A percentile compares a stretch with the other conserved stretches of the same genome.
Evolutionary conservation across 1,140 invertebrate genomes (phyloP).

Genomic region (Olivierus martensii): DNA sequence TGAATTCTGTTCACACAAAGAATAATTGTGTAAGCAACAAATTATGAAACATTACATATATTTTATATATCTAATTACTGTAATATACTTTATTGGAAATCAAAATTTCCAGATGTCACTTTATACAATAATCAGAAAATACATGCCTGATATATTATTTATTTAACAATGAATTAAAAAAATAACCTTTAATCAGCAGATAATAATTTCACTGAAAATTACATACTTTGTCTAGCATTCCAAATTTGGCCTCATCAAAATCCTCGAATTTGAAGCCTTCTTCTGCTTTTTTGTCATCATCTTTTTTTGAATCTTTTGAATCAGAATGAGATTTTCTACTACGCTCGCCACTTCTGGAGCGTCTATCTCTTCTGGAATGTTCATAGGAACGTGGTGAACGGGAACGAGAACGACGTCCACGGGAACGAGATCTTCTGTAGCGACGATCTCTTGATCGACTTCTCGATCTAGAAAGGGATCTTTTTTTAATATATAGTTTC

Average conservation of each 20-base stretch:
- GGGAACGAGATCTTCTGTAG: conserved; percentile 10
- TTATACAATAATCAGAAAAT: too few relatives aligned
- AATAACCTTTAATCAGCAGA: neutral
- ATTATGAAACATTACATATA: too few relatives aligned
- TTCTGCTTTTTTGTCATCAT: conserved; percentile 13
- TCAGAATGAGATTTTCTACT: conserved; percentile 3
- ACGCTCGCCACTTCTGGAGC: conserved; percentile 6
- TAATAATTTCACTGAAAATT: conserved; percentile 1
- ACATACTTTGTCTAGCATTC: conserved; percentile 18
- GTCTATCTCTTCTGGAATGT: conserved; percentile 11
- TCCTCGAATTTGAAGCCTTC: conserved; percentile 3
- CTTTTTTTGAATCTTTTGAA: conserved; percentile 12
- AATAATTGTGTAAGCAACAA: too few relatives aligned
- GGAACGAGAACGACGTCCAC: conserved; percentile 16
- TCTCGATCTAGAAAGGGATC: too few relatives aligned
- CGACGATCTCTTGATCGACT: neutral
- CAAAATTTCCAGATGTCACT: too few relatives aligned
- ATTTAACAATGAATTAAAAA: too few relatives aligned
- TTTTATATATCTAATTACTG: too few relatives aligned
- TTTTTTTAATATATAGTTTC: too few relatives aligned
- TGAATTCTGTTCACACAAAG: too few relatives aligned
- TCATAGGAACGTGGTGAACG: conserved; percentile 20
- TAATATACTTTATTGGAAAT: too few relatives aligned
- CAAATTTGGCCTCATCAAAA: conserved; percentile 14
- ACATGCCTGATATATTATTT: too few relatives aligned